Percentiles rank a stretch among this genome's conserved stretches.
Evolutionary conservation across 2,113 vertebrate species (phyloP).

Genomic region (Eidolon helvum): DNA sequence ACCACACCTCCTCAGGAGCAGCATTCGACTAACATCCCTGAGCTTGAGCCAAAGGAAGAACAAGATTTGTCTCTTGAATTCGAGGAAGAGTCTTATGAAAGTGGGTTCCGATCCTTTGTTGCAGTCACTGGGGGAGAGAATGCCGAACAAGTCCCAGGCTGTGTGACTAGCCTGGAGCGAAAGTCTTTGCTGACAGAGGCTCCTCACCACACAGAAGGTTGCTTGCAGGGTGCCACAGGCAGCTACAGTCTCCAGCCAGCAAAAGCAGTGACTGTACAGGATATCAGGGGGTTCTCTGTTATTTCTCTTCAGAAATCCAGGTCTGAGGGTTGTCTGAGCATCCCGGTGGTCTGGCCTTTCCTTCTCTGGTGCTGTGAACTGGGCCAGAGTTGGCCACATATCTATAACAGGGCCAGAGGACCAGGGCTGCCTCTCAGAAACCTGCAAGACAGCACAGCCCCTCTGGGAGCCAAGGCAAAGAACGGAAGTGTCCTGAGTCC

Average conservation of each 20-base stretch:
- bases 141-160: not conserved
- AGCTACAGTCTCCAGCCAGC: not conserved
- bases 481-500: not conserved
- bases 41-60: not conserved
- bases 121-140: not conserved
- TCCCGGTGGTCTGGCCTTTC: slow-evolving; percentile 8
- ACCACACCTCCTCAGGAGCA: not conserved
- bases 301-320: slow-evolving; percentile 73
- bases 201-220: not conserved
- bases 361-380: slow-evolving; percentile 33
- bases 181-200: too few species aligned
- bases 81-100: not conserved
- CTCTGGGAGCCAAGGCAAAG: slow-evolving; percentile 19
- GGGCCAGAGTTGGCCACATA: slow-evolving; percentile 79
- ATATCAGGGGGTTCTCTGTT: not conserved
- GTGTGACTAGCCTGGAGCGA: not conserved
- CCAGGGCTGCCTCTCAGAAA: not conserved
- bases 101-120: not conserved
- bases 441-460: not conserved
- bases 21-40: not conserved
- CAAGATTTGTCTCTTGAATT: slow-evolving; percentile 45
- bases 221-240: not conserved
- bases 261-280: not conserved
- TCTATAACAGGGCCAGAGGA: not conserved
- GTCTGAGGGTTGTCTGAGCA: slow-evolving; percentile 74